Base-by-base conservation (phyloP, 2,113 vertebrate genomes). In the Sander lucioperca region DNA sequence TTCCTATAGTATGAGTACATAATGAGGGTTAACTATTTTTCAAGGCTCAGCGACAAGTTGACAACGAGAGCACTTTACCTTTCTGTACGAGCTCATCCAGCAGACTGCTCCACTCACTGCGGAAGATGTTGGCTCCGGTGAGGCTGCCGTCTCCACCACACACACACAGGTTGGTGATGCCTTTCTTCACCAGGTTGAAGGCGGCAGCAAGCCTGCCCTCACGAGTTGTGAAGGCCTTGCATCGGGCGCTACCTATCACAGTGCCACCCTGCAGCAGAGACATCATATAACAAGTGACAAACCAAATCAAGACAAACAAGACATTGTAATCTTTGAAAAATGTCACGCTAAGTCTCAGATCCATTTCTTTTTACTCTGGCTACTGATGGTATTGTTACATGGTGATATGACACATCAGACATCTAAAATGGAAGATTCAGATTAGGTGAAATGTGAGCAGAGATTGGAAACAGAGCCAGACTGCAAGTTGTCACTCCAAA, bases 141-240 rank as follows among this genome's bases (percentile, higher is more conserved):
- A 99, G 96, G 93, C 98, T 99, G 93, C 98, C 98, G 0, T 98
- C 98, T 0, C 98, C 98, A 0, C 98, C 98, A 0, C 98, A 98
- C 89, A 99, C 97, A 0, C 98, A 99, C 86, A 99, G 94, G 94
- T 99, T 99, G 93, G 97, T 97, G 95, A 99, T 97, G 83, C 97
- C 96, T 0, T 95, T 96, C 68, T 97, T 95, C 18, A 98, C 96
- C 75, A 99, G 94, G 94, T 99, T 98, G 61, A 93, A 96, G 75
- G 97, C 97, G 0, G 98, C 97, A 0, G 93, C 87, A 27, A 96
- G 94, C 58, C 98, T 95, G 0, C 98, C 98, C 0, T 96, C 96
- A 0, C 96, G 94, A 0, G 96, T 97, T 51, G 93, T 97, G 92
- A 99, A 99, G 65, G 95, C 94, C 85, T 97, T 97, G 90, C 98